Base-by-base conservation (phyloP, 2,797 vertebrate genomes). In the Centroberyx gerrardi region DNA sequence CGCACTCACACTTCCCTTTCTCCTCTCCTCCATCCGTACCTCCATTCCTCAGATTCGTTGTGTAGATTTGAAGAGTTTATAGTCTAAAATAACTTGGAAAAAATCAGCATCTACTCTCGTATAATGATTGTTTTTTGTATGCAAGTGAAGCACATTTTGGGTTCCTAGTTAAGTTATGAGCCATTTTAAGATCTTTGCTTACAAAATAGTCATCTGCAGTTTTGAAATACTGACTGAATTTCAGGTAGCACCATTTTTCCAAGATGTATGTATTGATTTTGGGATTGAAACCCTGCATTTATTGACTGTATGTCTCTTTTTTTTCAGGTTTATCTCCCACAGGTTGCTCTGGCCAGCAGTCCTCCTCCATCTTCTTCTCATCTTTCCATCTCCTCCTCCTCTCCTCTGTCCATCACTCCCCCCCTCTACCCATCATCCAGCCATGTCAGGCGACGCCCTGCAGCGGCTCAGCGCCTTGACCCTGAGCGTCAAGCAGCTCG, bases 391-490 rank as follows among this genome's bases (percentile, higher is more conserved):
- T 55, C 53, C 9, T 22, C 29, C 4, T 40, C 40, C 8, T 59
- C 62, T 44, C 14, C 63, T 46, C n/a, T 33, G 17, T 28, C 56
- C 46, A 40, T 46, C 61, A 5, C 28, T 46, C 40, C 9, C 55
- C 64, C 38, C 14, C 61, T 36, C 18, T 36, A n/a, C 17, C 54
- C 48, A 38, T 49, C 62, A 6, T n/a, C 48, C 48, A 81, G 71
- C 18, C 6, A 95, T 95, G 93, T 81, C 81, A 0, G 80, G 84
- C 0, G 83, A 86, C 51, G 52, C 88, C 2, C 65, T 97, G 81
- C 96, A 96, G 80, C 91, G 94, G 15, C 84, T 98, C 80, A 94
- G 95, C 91, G 95, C 95, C 0, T 82, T 97, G 71, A 96, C 95
- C 0, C 78, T 96, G 40, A 96, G 93, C 0, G 81, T 96, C 52